Percentiles rank a stretch among this genome's conserved stretches.
Evolutionary conservation across 2,113 vertebrate genomes (phyloP).

Genomic region (Ellobius talpinus): DNA sequence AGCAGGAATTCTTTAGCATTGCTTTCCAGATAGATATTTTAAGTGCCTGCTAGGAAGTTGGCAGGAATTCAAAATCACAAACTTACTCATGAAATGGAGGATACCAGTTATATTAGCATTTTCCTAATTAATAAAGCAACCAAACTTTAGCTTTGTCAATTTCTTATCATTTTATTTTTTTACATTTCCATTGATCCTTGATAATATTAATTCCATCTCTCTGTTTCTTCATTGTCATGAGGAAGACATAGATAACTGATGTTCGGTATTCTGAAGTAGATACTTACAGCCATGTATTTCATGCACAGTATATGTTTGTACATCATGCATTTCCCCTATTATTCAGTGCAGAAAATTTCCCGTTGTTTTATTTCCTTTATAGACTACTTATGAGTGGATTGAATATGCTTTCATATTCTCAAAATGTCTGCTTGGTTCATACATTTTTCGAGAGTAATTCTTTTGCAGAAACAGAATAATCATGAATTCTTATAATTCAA

Average conservation of each 20-base stretch:
- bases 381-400: background rate
- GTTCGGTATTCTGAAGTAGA: background rate
- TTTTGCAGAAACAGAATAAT: background rate
- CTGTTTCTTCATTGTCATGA: background rate
- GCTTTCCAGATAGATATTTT: constrained; percentile 71
- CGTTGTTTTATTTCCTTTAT: background rate
- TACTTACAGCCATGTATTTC: background rate
- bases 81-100: constrained; percentile 6
- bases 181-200: background rate
- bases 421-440: background rate
- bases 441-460: background rate
- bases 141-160: background rate
- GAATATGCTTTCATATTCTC: background rate
- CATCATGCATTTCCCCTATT: background rate
- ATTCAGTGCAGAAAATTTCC: background rate
- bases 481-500: background rate
- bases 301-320: background rate
- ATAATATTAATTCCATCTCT: background rate
- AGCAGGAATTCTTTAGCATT: constrained; percentile 68
- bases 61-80: constrained; percentile 12
- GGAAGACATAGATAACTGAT: background rate
- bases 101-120: background rate
- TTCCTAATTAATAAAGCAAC: background rate
- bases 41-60: constrained; percentile 67
- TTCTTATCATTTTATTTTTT: background rate